A percentile compares a stretch with the other conserved stretches of the same genome.
These are phyloP conservation scores for Cephus nigrinus DNA, from an alignment of 2,888 invertebrate genomes.

Conservation along the genomic window DNA sequence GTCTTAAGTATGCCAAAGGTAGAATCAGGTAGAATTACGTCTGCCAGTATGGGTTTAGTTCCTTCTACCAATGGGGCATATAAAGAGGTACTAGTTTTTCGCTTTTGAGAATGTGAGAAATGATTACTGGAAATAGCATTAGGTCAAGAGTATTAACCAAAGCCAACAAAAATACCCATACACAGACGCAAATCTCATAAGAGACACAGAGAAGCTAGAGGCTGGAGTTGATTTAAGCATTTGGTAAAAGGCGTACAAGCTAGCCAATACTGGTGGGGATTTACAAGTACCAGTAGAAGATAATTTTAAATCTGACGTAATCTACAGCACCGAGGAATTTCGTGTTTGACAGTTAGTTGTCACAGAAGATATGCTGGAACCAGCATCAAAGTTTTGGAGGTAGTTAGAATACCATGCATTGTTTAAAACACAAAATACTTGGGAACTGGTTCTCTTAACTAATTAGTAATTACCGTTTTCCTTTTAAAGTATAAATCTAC, in stretches of 20 bases:
- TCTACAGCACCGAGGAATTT: too few species aligned
- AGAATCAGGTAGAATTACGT: background rate
- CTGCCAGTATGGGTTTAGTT: background rate
- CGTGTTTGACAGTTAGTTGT: background rate
- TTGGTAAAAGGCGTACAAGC: too few species aligned
- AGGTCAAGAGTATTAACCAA: background rate
- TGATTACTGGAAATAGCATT: background rate
- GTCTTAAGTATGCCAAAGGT: background rate
- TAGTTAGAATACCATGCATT: background rate
- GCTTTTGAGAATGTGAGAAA: background rate
- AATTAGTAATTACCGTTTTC: too few species aligned
- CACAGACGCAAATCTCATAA: background rate
- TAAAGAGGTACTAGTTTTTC: background rate
- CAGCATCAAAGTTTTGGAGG: background rate
- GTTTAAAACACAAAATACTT: background rate
- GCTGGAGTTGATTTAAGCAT: background rate
- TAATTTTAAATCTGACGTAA: background rate
- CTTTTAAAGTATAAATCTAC: too few species aligned
- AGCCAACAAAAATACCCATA: background rate
- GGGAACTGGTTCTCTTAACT: background rate
- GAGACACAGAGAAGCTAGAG: background rate
- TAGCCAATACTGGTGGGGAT: background rate
- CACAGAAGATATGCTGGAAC: background rate
- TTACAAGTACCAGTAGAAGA: background rate
- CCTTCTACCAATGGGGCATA: background rate